phyloP scores from a whole-genome alignment of 2,888 invertebrate genomes.

The Acleris laterana region DNA sequence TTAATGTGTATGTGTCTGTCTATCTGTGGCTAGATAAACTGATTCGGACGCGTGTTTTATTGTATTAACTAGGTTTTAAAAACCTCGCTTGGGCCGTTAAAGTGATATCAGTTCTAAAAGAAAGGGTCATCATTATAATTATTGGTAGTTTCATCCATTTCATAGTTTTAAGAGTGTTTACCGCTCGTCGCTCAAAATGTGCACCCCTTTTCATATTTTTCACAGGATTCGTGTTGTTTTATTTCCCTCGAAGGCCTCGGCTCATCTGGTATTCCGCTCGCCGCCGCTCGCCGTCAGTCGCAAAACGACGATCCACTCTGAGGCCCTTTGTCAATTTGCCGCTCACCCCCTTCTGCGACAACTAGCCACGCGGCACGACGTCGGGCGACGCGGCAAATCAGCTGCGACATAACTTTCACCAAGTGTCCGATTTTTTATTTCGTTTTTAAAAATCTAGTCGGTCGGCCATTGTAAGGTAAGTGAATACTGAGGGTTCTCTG shows the following conservation, averaged over 20 bases:
- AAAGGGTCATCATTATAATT: too few species aligned
- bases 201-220: constrained; percentile 42
- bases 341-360: constrained; percentile 37
- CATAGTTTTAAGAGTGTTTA: too few species aligned
- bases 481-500: too few species aligned
- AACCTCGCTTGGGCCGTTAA: too few species aligned
- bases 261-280: constrained; percentile 55
- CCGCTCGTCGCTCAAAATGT: constrained; percentile 35
- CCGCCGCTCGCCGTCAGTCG: constrained; percentile 45
- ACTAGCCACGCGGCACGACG: constrained; percentile 22
- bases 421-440: not conserved
- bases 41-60: too few species aligned
- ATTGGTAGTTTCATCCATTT: too few species aligned
- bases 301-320: constrained; percentile 48
- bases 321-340: constrained; percentile 54
- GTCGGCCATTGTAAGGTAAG: too few species aligned
- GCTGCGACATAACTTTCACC: constrained; percentile 9
- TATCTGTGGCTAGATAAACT: too few species aligned
- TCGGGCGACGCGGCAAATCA: constrained; percentile 21
- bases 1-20: too few species aligned
- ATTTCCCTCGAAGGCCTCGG: constrained; percentile 40
- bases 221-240: constrained; percentile 48
- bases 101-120: too few species aligned
- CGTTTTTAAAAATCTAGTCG: too few species aligned
- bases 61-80: too few species aligned